These are phyloP conservation scores for Diogma glabrata DNA, from an alignment of 2,888 invertebrate species.

Conservation along the genomic window DNA sequence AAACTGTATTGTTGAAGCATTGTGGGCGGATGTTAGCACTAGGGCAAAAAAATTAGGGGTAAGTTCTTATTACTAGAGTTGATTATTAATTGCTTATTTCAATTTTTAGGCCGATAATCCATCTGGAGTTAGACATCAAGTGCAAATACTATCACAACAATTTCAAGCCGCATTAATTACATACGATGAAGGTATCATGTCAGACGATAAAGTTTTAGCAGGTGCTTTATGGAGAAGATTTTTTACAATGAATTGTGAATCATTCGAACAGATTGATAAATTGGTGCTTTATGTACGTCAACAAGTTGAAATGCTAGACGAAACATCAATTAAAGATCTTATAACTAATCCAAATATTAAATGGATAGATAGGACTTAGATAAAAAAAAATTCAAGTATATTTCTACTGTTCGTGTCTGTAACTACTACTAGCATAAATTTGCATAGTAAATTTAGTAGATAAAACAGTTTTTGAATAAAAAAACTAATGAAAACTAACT, in stretches of 20 bases:
- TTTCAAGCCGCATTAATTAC: constrained; percentile 73
- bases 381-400: too few species aligned
- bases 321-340: constrained; percentile 43
- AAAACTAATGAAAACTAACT: too few species aligned
- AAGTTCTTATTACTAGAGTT: constrained; percentile 30
- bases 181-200: constrained; percentile 76
- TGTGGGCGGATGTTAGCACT: constrained; percentile 72
- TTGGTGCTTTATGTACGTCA: constrained; percentile 65
- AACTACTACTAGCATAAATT: too few species aligned
- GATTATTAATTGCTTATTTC: neutral
- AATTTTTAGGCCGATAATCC: constrained; percentile 47
- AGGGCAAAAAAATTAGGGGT: constrained; percentile 59
- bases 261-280: constrained; percentile 53
- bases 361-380: too few species aligned
- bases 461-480: too few species aligned
- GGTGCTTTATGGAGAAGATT: constrained; percentile 77
- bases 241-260: constrained; percentile 52
- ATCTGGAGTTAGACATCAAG: constrained; percentile 48
- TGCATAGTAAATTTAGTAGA: too few species aligned
- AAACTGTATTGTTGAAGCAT: constrained; percentile 61
- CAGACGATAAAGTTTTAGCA: constrained; percentile 65
- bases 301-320: constrained; percentile 54
- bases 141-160: constrained; percentile 57
- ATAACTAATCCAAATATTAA: constrained; percentile 43
- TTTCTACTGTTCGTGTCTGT: too few species aligned